A percentile compares a stretch with the other conserved stretches of the same genome.
Evolutionary conservation across 2,113 vertebrate species (phyloP).

Genomic region (Tachuris rubrigastra): DNA sequence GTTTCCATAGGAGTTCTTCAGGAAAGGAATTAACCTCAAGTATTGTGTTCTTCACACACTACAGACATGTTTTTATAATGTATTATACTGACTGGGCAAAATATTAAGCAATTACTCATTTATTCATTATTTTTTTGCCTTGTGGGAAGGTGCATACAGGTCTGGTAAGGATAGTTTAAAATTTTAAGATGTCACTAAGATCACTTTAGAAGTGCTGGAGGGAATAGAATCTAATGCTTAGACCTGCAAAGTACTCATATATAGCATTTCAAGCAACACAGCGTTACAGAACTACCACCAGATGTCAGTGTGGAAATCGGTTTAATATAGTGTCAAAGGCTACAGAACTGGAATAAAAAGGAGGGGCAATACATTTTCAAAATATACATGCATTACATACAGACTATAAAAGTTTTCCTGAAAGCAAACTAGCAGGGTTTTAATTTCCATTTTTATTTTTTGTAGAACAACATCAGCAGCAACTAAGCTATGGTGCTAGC

Average conservation of each 20-base stretch:
- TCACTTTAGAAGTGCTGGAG: background rate
- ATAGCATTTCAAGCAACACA: conserved; percentile 12
- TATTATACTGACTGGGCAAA: background rate
- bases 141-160: background rate
- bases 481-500: background rate
- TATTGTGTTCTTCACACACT: background rate
- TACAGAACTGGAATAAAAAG: background rate
- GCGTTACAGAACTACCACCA: conserved; percentile 63
- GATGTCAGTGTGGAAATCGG: conserved; percentile 73
- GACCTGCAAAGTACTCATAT: background rate
- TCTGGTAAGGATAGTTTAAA: background rate
- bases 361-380: background rate
- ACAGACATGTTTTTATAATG: background rate
- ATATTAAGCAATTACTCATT: background rate
- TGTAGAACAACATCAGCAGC: background rate
- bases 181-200: background rate
- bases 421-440: background rate
- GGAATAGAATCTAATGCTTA: background rate
- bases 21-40: background rate
- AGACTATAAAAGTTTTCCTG: background rate
- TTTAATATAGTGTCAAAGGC: background rate
- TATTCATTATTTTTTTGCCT: background rate
- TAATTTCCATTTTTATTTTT: background rate
- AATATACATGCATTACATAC: background rate
- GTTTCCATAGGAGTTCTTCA: background rate